These are phyloP conservation scores for Rugalucina vietnamica DNA, from an alignment of 2,888 invertebrate species.

Conservation along the genomic window DNA sequence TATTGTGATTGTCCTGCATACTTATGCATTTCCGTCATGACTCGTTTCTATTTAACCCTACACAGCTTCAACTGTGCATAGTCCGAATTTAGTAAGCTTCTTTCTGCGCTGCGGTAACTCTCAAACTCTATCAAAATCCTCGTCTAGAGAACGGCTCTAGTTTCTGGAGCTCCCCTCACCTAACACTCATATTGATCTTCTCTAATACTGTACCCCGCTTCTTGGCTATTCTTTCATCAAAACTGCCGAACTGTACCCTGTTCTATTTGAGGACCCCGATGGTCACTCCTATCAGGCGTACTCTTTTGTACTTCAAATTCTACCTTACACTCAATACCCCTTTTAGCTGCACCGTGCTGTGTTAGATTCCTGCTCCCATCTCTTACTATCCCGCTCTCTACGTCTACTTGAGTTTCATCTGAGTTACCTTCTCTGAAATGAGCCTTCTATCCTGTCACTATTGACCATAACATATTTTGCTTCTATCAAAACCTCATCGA, in stretches of 20 bases:
- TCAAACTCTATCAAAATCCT: neutral
- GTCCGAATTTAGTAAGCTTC: neutral
- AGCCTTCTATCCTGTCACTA: too few species aligned
- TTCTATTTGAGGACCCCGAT: neutral
- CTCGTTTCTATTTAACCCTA: neutral
- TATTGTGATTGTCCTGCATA: neutral
- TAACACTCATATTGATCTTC: neutral
- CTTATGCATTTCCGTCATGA: neutral
- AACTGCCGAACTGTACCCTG: constrained; percentile 1
- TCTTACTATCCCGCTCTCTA: neutral
- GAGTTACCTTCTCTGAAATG: neutral
- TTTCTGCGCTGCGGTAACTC: neutral
- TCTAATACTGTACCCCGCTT: neutral
- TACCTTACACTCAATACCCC: neutral
- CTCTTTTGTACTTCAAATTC: neutral
- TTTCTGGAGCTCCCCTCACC: neutral
- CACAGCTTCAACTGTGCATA: neutral
- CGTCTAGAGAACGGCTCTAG: neutral
- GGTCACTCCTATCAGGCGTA: neutral
- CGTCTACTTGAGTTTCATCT: neutral
- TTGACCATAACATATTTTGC: neutral
- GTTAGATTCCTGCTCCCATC: neutral
- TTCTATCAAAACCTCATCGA: neutral
- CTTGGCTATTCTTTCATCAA: neutral
- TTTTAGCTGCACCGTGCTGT: neutral